Base-by-base conservation (phyloP, 2,113 vertebrate species). In the Vireo altiloquus region DNA sequence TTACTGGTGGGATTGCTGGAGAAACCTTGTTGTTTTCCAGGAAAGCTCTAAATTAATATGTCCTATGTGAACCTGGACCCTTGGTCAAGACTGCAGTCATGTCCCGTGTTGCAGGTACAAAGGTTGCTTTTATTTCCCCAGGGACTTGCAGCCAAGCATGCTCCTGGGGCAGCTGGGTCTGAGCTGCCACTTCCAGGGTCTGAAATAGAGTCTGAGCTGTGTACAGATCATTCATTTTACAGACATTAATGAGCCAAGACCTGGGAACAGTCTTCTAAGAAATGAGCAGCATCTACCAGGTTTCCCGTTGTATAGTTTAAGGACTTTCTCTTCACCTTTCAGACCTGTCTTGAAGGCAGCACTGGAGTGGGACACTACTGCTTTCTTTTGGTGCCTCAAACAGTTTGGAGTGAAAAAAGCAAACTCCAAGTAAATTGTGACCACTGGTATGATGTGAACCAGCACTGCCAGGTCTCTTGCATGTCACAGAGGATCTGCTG, bases 401-500 rank as follows among this genome's bases (percentile, higher is more conserved):
- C 15, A 28, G 60, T 64, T 84, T 10, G 17, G 40, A 33, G 69
- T 19, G 50, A 44, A 35, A 69, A 50, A 52, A 63, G 28, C n/a
- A 47, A 47, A 30, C 15, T 56, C 47, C 15, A 24, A 22, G 40
- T 35, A n/a, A 25, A 10, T 24, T n/a, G 57, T 7, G 31, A 1
- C 20, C 19, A 2, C 18, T 54, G 66, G 31, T 20, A 13, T 39
- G 27, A 35, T 7, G 28, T 76, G 27, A 49, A 11, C 14, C 31
- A 12, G 7, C 8, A 2, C 42, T 0, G 2, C n/a, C 0, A 1
- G 18, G 4, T 68, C 49, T 53, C 42, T 30, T 3, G 7, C 15
- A 2, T 13, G 31, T 40, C 8, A 19, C 42, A 37, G 80, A 64
- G 15, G 49, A 40, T 63, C 49, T 25, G 3, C 53, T 19, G 24